Conservation (phyloP, 2,888 invertebrate genomes). For the Mythimna loreyi region DNA sequence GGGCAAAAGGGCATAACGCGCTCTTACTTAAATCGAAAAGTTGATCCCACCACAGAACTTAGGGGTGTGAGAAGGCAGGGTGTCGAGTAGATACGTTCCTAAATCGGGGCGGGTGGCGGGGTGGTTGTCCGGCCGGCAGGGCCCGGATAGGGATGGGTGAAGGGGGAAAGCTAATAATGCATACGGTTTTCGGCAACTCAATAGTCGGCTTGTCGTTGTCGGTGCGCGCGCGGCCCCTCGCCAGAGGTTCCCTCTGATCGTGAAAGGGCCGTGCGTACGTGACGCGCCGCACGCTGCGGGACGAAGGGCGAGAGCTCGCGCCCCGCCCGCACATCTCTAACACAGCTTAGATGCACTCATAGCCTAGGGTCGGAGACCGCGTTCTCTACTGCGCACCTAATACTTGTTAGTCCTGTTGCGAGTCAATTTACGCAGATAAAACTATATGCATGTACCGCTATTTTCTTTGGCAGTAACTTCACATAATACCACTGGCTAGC, state of each 20-base stretch:
- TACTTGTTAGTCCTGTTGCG: conserved; percentile 67
- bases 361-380: conserved; percentile 79
- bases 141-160: conserved; percentile 68
- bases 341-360: conserved; percentile 79
- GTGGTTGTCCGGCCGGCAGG: conserved; percentile 70
- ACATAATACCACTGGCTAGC: conserved; percentile 70
- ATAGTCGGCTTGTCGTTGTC: conserved; percentile 74
- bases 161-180: conserved; percentile 84
- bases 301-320: conserved; percentile 72
- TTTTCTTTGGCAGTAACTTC: conserved; percentile 67
- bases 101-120: conserved; percentile 71
- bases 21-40: conserved; percentile 56
- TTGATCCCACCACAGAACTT: conserved; percentile 58
- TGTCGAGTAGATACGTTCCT: conserved; percentile 69
- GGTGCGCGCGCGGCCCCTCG: conserved; percentile 85
- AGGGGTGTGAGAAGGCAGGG: conserved; percentile 72
- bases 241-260: conserved; percentile 73
- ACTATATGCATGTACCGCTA: conserved; percentile 74
- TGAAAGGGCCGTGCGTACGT: conserved; percentile 85
- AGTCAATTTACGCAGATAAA: conserved; percentile 75
- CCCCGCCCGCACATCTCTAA: conserved; percentile 81
- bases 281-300: conserved; percentile 77
- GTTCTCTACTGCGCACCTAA: conserved; percentile 71
- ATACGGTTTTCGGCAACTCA: conserved; percentile 85
- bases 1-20: conserved; percentile 59